Conservation (phyloP, 92 coral and sea anemone genomes). For the Nematostella vectensis region DNA sequence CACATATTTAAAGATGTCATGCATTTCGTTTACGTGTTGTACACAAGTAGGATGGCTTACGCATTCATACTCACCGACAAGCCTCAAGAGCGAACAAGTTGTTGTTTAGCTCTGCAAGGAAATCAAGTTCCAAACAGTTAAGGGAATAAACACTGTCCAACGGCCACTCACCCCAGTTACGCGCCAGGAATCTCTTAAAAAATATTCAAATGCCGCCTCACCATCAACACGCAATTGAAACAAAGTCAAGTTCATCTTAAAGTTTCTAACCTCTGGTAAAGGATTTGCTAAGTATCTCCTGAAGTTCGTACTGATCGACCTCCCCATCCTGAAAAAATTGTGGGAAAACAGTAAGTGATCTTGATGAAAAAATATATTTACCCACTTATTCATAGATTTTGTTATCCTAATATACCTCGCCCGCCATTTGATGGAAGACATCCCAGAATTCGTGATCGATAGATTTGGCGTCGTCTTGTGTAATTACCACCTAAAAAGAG, state of each 20-base stretch:
- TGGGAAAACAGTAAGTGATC: no score
- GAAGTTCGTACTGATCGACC: slow-evolving; percentile 66
- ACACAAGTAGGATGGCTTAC: no score
- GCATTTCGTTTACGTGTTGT: background rate
- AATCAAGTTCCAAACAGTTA: no score
- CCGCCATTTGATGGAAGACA: slow-evolving; percentile 55
- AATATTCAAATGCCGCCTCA: no score
- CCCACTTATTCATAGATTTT: no score
- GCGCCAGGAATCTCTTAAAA: no score
- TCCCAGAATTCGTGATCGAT: slow-evolving; percentile 65
- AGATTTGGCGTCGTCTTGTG: slow-evolving; percentile 45
- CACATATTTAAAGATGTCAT: background rate
- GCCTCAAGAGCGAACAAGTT: slow-evolving; percentile 48
- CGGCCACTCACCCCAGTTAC: no score
- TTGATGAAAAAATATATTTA: background rate
- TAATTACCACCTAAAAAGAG: slow-evolving; percentile 29
- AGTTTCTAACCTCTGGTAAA: no score
- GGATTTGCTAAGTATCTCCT: slow-evolving; percentile 32
- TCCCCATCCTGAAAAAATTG: slow-evolving; percentile 47
- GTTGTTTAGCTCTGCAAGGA: slow-evolving; percentile 33
- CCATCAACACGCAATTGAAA: no score
- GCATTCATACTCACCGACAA: slow-evolving; percentile 58
- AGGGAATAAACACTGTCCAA: no score
- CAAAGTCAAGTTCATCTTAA: no score
- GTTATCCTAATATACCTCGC: slow-evolving; percentile 53